phyloP scores from a whole-genome alignment of 2,113 vertebrate species.

The Bostrychus sinensis region DNA sequence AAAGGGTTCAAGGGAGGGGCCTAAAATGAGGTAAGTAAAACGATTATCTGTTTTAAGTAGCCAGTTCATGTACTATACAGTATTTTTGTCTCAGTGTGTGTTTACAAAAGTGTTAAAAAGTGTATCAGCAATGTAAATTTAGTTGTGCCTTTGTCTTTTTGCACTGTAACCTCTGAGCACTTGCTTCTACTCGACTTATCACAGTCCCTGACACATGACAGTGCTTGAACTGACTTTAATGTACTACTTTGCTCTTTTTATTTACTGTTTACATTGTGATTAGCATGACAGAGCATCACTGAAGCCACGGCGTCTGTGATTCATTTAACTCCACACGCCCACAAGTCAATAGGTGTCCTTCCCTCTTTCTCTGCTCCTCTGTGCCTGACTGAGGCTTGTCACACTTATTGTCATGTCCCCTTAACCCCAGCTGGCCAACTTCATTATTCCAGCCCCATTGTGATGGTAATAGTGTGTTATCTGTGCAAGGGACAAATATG shows the following conservation, averaged over 20 bases:
- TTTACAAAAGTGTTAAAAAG: no score
- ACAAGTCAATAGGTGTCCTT: constrained; percentile 43
- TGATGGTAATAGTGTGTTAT: constrained; percentile 78
- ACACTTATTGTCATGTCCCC: constrained; percentile 66
- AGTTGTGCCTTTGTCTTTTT: no score
- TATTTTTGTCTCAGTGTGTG: not conserved
- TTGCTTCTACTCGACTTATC: not conserved
- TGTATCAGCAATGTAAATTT: no score
- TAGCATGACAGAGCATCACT: constrained; percentile 12
- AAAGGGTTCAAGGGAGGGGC: no score
- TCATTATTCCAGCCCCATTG: constrained; percentile 74
- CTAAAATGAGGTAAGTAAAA: no score
- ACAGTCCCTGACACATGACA: not conserved
- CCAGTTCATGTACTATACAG: no score
- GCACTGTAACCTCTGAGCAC: not conserved
- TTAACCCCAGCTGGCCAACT: constrained; percentile 70
- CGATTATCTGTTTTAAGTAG: no score
- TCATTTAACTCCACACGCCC: constrained; percentile 53
- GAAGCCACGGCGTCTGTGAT: constrained; percentile 24
- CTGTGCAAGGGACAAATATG: constrained; percentile 73
- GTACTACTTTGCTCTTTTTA: not conserved
- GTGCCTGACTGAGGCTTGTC: constrained; percentile 62
- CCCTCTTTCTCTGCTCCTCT: constrained; percentile 10
- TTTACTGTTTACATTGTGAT: constrained; percentile 10
- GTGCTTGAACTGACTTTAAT: not conserved